phyloP scores from a whole-genome alignment of 2,113 vertebrate genomes.

The Prochilodus magdalenae region DNA sequence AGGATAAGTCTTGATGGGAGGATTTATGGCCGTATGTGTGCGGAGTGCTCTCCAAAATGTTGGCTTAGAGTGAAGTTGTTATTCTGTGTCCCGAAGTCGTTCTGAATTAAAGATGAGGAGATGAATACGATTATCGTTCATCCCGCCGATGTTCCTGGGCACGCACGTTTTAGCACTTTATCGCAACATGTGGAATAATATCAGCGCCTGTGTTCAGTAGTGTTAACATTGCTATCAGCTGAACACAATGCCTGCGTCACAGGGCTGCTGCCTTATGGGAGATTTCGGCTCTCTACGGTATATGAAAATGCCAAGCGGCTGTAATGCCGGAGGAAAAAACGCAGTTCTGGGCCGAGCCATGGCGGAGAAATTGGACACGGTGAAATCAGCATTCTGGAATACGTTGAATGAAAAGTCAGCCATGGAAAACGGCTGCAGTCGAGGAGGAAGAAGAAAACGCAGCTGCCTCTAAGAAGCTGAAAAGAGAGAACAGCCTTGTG shows the following conservation, averaged over 20 bases:
- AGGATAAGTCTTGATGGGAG: not conserved
- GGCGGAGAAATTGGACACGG: not conserved
- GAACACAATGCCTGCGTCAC: not conserved
- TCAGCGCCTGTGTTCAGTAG: not conserved
- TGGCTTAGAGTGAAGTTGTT: not conserved
- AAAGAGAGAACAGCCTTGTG: not conserved
- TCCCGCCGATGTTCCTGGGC: no score
- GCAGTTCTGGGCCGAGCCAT: not conserved
- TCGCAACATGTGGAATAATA: not conserved
- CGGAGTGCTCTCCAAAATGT: not conserved
- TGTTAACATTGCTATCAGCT: not conserved
- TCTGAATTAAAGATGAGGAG: conserved; percentile 1
- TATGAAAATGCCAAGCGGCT: not conserved
- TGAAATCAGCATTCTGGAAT: not conserved
- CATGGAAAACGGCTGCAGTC: not conserved
- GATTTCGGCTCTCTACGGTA: not conserved
- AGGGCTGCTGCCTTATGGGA: not conserved
- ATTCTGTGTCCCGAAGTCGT: not conserved
- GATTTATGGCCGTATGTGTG: not conserved
- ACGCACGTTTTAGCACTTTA: not conserved
- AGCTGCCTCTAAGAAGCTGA: not conserved
- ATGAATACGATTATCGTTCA: not conserved
- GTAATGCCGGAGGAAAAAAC: not conserved
- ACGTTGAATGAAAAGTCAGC: not conserved
- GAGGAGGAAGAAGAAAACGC: not conserved